Conservation (phyloP, 1,140 invertebrate species). For the Pseudomyrmex gracilis region DNA sequence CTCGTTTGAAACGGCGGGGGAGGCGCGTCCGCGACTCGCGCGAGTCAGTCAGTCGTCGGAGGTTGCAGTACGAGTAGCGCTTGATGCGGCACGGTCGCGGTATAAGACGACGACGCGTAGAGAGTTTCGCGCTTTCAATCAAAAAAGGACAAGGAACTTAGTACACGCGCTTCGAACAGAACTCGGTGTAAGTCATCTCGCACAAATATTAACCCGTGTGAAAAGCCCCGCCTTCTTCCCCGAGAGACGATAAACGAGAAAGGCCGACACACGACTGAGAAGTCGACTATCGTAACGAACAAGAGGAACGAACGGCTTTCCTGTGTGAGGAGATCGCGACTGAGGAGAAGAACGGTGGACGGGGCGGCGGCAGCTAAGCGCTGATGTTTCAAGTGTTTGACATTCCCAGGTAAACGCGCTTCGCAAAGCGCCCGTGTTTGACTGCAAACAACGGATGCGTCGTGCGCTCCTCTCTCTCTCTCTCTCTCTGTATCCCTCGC, state of each 20-base stretch:
- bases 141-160: background rate
- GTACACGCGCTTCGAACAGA: slow-evolving; percentile 19
- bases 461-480: no score
- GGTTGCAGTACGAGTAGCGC: slow-evolving; percentile 58
- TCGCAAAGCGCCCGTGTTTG: slow-evolving; percentile 69
- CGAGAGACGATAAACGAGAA: slow-evolving; percentile 7
- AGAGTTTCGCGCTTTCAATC: no score
- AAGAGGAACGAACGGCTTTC: slow-evolving; percentile 7
- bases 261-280: background rate
- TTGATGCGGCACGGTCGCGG: background rate
- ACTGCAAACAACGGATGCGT: slow-evolving; percentile 65
- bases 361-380: background rate
- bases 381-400: slow-evolving; percentile 50
- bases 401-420: slow-evolving; percentile 63
- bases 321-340: no score
- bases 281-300: background rate
- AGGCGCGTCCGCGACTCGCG: slow-evolving; percentile 25
- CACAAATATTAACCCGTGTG: slow-evolving; percentile 44
- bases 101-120: background rate
- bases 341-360: background rate
- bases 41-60: slow-evolving; percentile 77
- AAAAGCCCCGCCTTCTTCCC: background rate
- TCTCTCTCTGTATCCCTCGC: background rate
- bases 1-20: slow-evolving; percentile 73
- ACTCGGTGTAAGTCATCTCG: slow-evolving; percentile 1